Evolutionary conservation across 2,888 invertebrate species (phyloP), one percentile per base, ranked within the genome.

Genomic region (Cataglyphis altisquamis): DNA sequence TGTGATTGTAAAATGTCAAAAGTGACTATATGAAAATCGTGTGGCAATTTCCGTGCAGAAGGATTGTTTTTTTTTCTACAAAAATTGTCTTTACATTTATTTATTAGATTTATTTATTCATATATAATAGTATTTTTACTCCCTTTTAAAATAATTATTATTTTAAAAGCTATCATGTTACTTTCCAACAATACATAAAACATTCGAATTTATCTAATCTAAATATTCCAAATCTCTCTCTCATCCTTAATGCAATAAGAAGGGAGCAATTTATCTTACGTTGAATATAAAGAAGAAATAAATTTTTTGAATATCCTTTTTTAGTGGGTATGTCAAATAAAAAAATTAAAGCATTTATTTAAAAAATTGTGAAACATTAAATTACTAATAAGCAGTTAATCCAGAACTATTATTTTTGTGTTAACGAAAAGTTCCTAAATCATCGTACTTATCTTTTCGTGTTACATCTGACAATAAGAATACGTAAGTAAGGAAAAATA

Each of bases 401-500:
- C 18, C 18, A 4, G 4, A 18, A 18, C 18, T n/a, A n/a, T 48
- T 48, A 48, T n/a, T 48, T 48, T 48, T 48, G 48, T 18, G 1
- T 18, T 8, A 18, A 18, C 45, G 18, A 48, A 12, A 48, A 18
- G 8, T 48, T 48, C 18, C 18, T 48, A n/a, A 48, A 48, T 18
- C 6, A n/a, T 48, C n/a, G 48, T 1, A 48, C 18, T 18, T 18
- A 48, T n/a, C 18, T 18, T 48, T 48, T n/a, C 6, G 48, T 18
- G 1, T 48, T 48, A 48, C 15, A 32, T 60, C 25, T 25, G 25
- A 25, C 25, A 25, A 25, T 60, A 60, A 29, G 6, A 62, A 9
- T 32, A 48, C 21, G 45, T 62, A 62, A 62, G 32, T 18, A 3
- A 25, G 15, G 18, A 57, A 67, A 68, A 62, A 68, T 78, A 21